Evolutionary conservation across 2,888 invertebrate species (phyloP), one percentile per base, ranked within the genome.

Genomic region (Xanthorhoe spadicearia): DNA sequence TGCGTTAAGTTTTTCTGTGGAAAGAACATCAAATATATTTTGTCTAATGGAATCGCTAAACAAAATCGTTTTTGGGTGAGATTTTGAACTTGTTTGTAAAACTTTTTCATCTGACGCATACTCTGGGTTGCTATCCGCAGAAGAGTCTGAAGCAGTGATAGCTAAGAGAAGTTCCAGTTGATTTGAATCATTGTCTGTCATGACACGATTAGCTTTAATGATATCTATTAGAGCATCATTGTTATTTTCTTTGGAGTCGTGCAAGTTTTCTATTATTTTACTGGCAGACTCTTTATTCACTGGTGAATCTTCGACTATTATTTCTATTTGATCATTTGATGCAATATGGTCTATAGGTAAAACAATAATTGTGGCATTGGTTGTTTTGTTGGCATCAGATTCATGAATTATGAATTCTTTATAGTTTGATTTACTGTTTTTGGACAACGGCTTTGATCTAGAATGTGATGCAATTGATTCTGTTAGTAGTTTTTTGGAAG

Each of bases 11-110:
- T 56, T 56, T 43, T 56, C 51, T 52, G 51, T 46, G 6, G 46
- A 43, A 8, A 63, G n/a, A 46, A 53, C 57, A 32, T 64, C 52
- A 23, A 58, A n/a, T 10, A 64, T 64, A 8, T 48, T 46, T 17
- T 48, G 46, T 53, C 52, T 58, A 15, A 64, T 35, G n/a, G 28
- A 58, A 53, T 53, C 48, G 17, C 53, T 3, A 43, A 46, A n/a
- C 3, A 32, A 9, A 48, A 64, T 35, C 13, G 15, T 18, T 6
- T n/a, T 19, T 7, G 48, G 17, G 5, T 51, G n/a, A 6, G 46
- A 43, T 13, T n/a, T 28, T 1, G 49, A 38, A 28, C 53, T 7
- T 35, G 15, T 52, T 19, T 48, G 53, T 15, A 17, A 18, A 48
- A 35, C 8, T 35, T 15, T 49, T 43, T 4, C 13, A 17, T 50